phyloP scores from a whole-genome alignment of 2,888 invertebrate species.

The Macrophya alboannulata region DNA sequence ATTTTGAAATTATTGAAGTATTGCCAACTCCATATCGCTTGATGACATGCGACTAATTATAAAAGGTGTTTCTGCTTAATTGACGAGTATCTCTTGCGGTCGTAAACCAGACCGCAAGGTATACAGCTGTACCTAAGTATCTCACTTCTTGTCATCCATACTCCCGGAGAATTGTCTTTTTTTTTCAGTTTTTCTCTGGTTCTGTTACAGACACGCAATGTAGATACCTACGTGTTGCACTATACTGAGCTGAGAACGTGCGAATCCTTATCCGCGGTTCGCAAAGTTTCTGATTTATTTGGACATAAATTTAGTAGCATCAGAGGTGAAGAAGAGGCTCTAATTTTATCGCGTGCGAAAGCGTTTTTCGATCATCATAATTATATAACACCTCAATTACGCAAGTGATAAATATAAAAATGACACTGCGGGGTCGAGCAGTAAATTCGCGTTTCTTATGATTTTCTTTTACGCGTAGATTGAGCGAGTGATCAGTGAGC shows the following conservation, averaged over 20 bases:
- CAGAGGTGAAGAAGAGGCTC: not conserved
- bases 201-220: slow-evolving; percentile 20
- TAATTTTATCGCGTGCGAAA: not conserved
- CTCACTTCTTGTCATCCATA: not conserved
- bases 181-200: not conserved
- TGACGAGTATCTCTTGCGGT: slow-evolving; percentile 35
- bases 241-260: not conserved
- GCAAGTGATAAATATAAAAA: slow-evolving; percentile 6
- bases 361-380: slow-evolving; percentile 1
- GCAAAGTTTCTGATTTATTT: slow-evolving; percentile 35
- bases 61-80: slow-evolving; percentile 37
- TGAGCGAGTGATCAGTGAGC: not conserved
- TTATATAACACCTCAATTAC: not conserved
- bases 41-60: not conserved
- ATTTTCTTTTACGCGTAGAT: not conserved
- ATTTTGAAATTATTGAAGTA: not conserved
- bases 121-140: not conserved
- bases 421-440: not conserved
- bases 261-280: not conserved
- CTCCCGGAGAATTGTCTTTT: not conserved
- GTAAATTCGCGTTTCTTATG: not conserved
- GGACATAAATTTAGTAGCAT: not conserved
- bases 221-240: slow-evolving; percentile 2
- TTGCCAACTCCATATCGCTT: not conserved
- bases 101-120: slow-evolving; percentile 28